Base-by-base conservation (phyloP, 2,888 invertebrate species). In the Stomorhina lunata region DNA sequence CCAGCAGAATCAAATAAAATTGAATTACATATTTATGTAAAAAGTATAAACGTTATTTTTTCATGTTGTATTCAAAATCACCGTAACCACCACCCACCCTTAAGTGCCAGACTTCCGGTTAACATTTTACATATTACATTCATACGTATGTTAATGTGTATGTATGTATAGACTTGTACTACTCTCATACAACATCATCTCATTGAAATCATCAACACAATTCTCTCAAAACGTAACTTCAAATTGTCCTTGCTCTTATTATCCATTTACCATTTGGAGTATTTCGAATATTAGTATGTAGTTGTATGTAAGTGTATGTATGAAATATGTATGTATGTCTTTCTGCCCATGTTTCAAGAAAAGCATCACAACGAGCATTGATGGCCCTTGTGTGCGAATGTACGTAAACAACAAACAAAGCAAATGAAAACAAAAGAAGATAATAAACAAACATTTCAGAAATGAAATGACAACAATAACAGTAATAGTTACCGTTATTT, bases 191-290 rank as follows among this genome's bases (percentile, higher is more conserved):
- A 9, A 2, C 17, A 34, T 37, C 69, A 69, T 69, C 50, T 63
- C 53, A 57, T 25, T n/a, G 22, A 59, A 15, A 15, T 66, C 61
- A 65, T 65, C 48, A 57, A 63, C 59, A 65, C 27, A 50, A 66
- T 50, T 61, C 72, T 81, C 81, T 73, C 68, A 72, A 63, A 59
- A 25, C 12, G 40, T 27, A 57, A 73, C 66, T 43, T 66, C 15
- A 77, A 68, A 73, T 78, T 81, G 81, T 73, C 81, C 81, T 81
- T 81, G 81, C 78, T 81, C 81, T 78, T 68, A 81, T 73, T 81
- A 76, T 55, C 9, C 61, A 81, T 72, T 77, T 81, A 61, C 63
- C 66, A 45, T 81, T 61, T 72, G 7, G 2, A 15, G 29, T 0
- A 29, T 37, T 65, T 10, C 22, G 15, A 9, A 3, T 25, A 25